A percentile compares a stretch with the other conserved stretches of the same genome.
Conservation (phyloP, 2,888 invertebrate genomes). For the Hydraecia micacea region DNA sequence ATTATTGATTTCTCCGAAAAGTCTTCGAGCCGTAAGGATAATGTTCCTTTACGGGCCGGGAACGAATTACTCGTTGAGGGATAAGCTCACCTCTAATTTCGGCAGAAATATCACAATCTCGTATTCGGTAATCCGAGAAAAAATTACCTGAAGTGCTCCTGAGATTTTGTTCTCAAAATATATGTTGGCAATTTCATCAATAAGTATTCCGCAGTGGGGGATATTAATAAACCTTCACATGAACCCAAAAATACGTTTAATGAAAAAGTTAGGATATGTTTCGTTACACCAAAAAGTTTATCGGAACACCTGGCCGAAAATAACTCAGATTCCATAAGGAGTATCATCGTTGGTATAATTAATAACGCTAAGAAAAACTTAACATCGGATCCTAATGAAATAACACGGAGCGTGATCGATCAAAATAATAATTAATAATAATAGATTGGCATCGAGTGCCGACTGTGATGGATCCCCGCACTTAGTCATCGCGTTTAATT, state of each 20-base stretch:
- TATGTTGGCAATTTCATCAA: conserved; percentile 41
- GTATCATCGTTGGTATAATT: conserved; percentile 71
- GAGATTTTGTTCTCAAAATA: conserved; percentile 62
- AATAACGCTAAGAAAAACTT: conserved; percentile 81
- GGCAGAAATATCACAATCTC: conserved; percentile 80
- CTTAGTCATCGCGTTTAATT: conserved; percentile 90
- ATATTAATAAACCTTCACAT: conserved; percentile 30
- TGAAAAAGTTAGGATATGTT: conserved; percentile 12
- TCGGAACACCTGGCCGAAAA: conserved; percentile 57
- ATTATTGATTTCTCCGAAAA: conserved; percentile 89
- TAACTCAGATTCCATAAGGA: conserved; percentile 54
- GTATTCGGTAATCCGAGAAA: conserved; percentile 78
- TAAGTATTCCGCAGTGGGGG: conserved; percentile 15
- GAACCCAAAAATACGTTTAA: background rate
- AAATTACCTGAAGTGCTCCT: conserved; percentile 79
- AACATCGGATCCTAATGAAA: conserved; percentile 85
- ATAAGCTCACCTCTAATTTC: conserved; percentile 88
- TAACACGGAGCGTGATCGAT: conserved; percentile 88
- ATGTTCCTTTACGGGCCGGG: conserved; percentile 84
- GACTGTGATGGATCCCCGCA: conserved; percentile 86
- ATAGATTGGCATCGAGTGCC: conserved; percentile 84
- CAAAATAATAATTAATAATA: conserved; percentile 90
- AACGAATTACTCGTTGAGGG: conserved; percentile 88
- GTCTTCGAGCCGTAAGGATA: conserved; percentile 83
- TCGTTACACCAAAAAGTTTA: conserved; percentile 13